Conservation (phyloP, 1,140 invertebrate genomes). For the Trichonephila inaurata region DNA sequence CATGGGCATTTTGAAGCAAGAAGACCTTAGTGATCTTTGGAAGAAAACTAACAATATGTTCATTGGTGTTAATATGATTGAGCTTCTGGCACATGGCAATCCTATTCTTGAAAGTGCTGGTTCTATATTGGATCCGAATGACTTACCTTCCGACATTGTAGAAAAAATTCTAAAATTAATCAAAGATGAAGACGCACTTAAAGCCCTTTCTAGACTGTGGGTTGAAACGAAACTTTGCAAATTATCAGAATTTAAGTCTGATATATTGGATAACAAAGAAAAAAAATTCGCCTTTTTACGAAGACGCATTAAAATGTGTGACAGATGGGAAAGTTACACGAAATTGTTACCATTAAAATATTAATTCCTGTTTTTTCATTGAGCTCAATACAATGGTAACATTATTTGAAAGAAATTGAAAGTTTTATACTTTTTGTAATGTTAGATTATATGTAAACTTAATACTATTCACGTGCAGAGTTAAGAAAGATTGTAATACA, state of each 20-base stretch:
- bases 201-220: slow-evolving; percentile 35
- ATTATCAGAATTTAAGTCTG: background rate
- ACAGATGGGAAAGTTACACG: slow-evolving; percentile 3
- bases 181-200: background rate
- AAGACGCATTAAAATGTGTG: background rate
- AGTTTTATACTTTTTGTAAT: too few species aligned
- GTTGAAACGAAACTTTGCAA: background rate
- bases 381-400: too few species aligned
- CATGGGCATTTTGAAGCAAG: background rate
- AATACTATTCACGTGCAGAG: too few species aligned
- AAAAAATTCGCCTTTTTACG: background rate
- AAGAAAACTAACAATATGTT: slow-evolving; percentile 34
- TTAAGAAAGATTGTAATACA: too few species aligned
- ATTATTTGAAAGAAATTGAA: too few species aligned
- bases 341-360: background rate
- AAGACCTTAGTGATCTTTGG: background rate
- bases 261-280: background rate
- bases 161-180: slow-evolving; percentile 34
- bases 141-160: slow-evolving; percentile 31
- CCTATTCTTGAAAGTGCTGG: background rate
- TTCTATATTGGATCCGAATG: background rate
- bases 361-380: background rate
- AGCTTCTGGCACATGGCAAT: slow-evolving; percentile 42
- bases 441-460: too few species aligned
- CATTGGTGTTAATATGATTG: background rate